Evolutionary conservation across 2,888 invertebrate species (phyloP).

Genomic region (Cactoblastis cactorum): DNA sequence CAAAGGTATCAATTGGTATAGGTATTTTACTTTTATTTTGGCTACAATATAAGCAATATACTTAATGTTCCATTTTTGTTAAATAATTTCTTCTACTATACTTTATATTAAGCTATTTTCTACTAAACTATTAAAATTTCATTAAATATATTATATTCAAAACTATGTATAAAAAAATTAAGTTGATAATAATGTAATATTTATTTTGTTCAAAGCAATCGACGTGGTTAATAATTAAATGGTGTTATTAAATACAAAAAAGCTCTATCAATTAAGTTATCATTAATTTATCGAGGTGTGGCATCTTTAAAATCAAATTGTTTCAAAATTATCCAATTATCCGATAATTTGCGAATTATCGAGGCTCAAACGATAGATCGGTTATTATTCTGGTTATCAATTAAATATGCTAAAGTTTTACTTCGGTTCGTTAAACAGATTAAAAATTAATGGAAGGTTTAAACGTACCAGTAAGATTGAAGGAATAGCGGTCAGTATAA

Average conservation of each 20-base stretch:
- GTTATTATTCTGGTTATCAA: background rate
- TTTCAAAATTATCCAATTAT: background rate
- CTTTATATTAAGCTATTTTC: too few relatives aligned
- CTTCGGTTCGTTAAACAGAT: background rate
- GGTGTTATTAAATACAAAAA: background rate
- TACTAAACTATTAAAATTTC: too few relatives aligned
- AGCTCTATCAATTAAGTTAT: slow-evolving; percentile 5
- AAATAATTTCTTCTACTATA: too few relatives aligned
- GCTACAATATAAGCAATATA: too few relatives aligned
- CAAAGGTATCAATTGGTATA: too few relatives aligned
- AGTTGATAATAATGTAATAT: background rate
- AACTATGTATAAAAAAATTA: background rate
- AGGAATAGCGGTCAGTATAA: too few relatives aligned
- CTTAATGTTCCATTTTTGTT: too few relatives aligned
- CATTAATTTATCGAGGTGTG: slow-evolving; percentile 10
- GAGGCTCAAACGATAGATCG: background rate
- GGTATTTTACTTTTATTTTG: too few relatives aligned
- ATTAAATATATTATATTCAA: too few relatives aligned
- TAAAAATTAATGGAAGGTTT: too few relatives aligned
- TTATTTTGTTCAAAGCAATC: too few relatives aligned
- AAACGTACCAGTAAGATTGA: too few relatives aligned
- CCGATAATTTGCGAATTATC: background rate
- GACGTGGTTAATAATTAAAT: background rate
- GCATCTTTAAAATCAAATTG: background rate
- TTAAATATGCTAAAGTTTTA: background rate